Conservation (phyloP, 2,888 invertebrate genomes). For the Amphipoea oculea region DNA sequence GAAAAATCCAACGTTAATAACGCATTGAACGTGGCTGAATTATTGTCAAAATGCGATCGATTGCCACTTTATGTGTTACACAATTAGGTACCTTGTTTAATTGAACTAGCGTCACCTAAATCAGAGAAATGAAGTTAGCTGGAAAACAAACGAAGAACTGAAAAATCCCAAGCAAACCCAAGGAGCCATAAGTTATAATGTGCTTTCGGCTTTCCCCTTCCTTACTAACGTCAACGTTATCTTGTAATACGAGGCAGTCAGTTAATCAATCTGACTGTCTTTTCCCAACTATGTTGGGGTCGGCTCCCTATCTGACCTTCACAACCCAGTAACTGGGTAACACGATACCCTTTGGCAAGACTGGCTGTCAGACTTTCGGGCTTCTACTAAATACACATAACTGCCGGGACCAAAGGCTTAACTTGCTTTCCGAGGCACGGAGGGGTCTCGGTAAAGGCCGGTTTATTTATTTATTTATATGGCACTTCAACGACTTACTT, state of each 20-base stretch:
- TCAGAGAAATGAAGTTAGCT: not conserved
- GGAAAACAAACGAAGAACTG: not conserved
- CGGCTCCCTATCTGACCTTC: not conserved
- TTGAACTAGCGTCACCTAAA: not conserved
- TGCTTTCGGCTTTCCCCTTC: not conserved
- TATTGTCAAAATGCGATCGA: not conserved
- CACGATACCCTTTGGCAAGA: no score
- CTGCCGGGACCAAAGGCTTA: no score
- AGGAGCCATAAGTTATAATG: not conserved
- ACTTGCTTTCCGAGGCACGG: no score
- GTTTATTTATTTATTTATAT: not conserved
- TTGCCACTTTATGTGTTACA: not conserved
- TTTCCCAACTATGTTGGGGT: not conserved
- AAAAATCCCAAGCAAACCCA: not conserved
- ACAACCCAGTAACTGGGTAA: no score
- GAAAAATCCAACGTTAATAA: not conserved
- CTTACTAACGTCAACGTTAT: constrained; percentile 20
- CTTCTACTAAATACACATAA: no score
- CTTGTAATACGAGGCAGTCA: constrained; percentile 6
- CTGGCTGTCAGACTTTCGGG: no score
- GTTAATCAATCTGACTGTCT: no score
- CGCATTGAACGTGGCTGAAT: not conserved
- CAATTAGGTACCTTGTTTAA: not conserved
- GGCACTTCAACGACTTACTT: no score
- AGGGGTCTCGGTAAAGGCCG: constrained; percentile 20